Evolutionary conservation across 2,113 vertebrate species (phyloP).

Genomic region (Asarcornis scutulata): DNA sequence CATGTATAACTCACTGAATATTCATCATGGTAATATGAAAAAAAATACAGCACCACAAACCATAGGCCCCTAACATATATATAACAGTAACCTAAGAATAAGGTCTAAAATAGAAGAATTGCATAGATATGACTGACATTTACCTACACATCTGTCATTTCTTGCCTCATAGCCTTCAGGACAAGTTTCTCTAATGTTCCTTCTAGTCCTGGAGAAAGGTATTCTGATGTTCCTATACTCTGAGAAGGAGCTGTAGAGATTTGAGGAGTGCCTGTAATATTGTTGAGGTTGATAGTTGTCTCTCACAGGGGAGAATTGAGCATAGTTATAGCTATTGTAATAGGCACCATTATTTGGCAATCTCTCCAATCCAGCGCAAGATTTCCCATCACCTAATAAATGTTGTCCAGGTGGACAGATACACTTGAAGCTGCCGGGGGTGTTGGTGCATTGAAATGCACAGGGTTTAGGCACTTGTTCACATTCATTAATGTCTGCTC

Average conservation of each 20-base stretch:
- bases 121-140: constrained; percentile 79
- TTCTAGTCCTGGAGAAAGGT: constrained; percentile 80
- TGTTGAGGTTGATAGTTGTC: constrained; percentile 82
- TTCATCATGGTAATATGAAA: not conserved
- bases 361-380: constrained; percentile 94
- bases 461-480: constrained; percentile 91
- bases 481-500: constrained; percentile 98
- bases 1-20: not conserved
- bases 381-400: constrained; percentile 95
- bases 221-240: constrained; percentile 81
- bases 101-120: constrained; percentile 51
- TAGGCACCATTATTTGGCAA: constrained; percentile 85
- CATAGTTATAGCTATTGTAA: constrained; percentile 85
- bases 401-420: constrained; percentile 90
- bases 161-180: constrained; percentile 87
- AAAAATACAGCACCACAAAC: not conserved
- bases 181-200: constrained; percentile 85
- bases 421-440: constrained; percentile 95
- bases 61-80: not conserved
- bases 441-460: constrained; percentile 93
- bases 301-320: constrained; percentile 83
- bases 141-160: constrained; percentile 90
- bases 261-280: constrained; percentile 91
- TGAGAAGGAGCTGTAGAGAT: constrained; percentile 88
- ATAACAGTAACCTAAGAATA: not conserved